Conservation (phyloP, 2,797 vertebrate species). For the Picus viridis region DNA sequence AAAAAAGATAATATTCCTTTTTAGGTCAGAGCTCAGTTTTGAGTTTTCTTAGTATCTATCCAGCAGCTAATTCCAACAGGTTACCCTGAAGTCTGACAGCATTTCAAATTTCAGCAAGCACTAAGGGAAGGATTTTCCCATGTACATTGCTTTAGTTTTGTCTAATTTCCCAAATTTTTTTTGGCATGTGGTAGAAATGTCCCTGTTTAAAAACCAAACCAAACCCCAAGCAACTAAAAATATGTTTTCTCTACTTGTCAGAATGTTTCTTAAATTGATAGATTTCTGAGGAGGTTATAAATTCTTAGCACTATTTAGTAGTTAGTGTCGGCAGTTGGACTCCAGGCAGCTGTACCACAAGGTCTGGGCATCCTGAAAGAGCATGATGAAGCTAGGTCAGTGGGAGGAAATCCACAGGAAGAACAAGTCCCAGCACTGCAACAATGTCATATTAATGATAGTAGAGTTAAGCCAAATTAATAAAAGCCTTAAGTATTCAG, state of each 20-base stretch:
- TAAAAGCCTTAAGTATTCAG: not conserved
- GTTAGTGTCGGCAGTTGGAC: not conserved
- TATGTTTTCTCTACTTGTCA: not conserved
- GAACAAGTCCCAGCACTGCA: not conserved
- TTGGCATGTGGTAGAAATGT: not conserved
- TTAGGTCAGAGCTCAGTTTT: not conserved
- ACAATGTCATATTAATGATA: not conserved
- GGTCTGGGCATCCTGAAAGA: not conserved
- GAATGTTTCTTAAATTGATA: not conserved
- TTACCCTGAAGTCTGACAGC: not conserved
- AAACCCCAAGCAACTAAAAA: no score
- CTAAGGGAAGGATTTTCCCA: not conserved
- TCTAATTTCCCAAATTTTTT: not conserved
- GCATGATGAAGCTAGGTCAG: accelerated
- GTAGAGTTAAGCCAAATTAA: not conserved
- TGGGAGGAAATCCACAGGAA: not conserved
- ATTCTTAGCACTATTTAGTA: not conserved
- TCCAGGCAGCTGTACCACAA: not conserved
- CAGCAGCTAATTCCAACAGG: not conserved
- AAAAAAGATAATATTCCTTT: not conserved
- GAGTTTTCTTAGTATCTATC: not conserved
- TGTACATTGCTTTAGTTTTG: not conserved
- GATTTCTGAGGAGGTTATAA: not conserved
- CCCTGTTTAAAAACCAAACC: not conserved
- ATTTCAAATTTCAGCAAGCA: not conserved